Evolutionary conservation across 2,797 vertebrate species (phyloP), one percentile per base, ranked within the genome.

Genomic region (Pseudopleuronectes americanus): DNA sequence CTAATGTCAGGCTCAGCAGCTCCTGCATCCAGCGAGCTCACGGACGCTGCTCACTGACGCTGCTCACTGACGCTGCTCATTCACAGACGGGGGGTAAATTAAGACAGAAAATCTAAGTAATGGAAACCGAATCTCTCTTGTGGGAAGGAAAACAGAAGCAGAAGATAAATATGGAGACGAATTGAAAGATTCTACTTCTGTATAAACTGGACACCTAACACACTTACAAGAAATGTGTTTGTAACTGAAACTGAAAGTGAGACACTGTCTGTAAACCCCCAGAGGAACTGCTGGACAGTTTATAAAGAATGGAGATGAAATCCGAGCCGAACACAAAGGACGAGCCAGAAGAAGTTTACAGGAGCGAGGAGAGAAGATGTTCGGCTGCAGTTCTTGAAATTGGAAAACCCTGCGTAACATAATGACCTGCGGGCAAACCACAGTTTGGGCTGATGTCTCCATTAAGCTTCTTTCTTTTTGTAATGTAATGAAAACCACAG

Each of bases 1-100:
- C 62, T 71, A 62, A 77, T 76, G 71, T 58, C 70, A 80, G 74
- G 38, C 78, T 90, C 85, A 86, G 89, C 89, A 89, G 60, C 85
- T 71, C 64, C 74, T 63, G 63, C 12, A 54, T 67, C 68, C 70
- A 55, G 61, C 64, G 49, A 81, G 68, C 61, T 83, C 65, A 82
- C 75, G 24, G 76, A 87, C 71, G 65, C 59, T 64, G 71, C 70
- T 74, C 71, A 43, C 33, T 57, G 23, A 23, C 23, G 23, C 23
- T 23, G 68, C 58, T 83, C 65, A 82, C 75, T 28, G 76, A 87
- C 71, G 65, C 59, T 64, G 71, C 70, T 74, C 71, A 43, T 75
- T 83, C 53, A 69, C 31, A 16, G 12, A 53, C 48, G 1, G 26
- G 51, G 47, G 45, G 21, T 0, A n/a, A 43, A 57, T 21, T 33